Evolutionary conservation across 2,797 vertebrate genomes (phyloP).

Genomic region (Acipenser oxyrinchus): DNA sequence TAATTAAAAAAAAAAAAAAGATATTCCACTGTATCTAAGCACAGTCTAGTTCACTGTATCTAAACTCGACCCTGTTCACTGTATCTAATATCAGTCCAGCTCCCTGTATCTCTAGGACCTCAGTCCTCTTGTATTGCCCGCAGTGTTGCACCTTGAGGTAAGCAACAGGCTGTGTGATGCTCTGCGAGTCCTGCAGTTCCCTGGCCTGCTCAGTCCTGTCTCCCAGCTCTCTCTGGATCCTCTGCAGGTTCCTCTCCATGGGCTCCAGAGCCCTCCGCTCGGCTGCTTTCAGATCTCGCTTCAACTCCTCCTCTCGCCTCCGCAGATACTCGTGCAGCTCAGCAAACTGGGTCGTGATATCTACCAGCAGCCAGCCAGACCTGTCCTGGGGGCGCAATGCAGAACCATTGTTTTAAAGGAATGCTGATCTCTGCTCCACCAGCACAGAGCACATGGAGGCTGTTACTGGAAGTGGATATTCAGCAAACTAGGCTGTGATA

Average conservation of each 20-base stretch:
- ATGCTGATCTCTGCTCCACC: background rate
- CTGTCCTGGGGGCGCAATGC: background rate
- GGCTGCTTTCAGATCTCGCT: conserved; percentile 17
- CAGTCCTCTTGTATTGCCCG: too few relatives aligned
- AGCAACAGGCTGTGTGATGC: conserved; percentile 15
- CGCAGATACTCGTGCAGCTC: conserved; percentile 28
- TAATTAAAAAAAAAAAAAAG: too few relatives aligned
- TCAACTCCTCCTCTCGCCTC: conserved; percentile 24
- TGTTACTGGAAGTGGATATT: too few relatives aligned
- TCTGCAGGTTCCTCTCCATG: conserved; percentile 19
- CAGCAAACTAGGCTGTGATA: too few relatives aligned
- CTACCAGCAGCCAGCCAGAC: conserved; percentile 18
- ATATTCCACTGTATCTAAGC: too few relatives aligned
- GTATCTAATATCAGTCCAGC: too few relatives aligned
- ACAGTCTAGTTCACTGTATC: too few relatives aligned
- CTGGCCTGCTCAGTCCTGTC: conserved; percentile 17
- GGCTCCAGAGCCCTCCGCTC: conserved; percentile 13
- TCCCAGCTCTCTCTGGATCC: conserved; percentile 10
- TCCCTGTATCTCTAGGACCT: too few relatives aligned
- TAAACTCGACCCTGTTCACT: too few relatives aligned
- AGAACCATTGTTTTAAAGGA: background rate
- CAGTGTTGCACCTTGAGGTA: too few relatives aligned
- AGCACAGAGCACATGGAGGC: too few relatives aligned
- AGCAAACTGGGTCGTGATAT: conserved; percentile 23
- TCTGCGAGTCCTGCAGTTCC: conserved; percentile 15